phyloP scores from a whole-genome alignment of 1,140 invertebrate genomes.

The Laupala kohalensis region DNA sequence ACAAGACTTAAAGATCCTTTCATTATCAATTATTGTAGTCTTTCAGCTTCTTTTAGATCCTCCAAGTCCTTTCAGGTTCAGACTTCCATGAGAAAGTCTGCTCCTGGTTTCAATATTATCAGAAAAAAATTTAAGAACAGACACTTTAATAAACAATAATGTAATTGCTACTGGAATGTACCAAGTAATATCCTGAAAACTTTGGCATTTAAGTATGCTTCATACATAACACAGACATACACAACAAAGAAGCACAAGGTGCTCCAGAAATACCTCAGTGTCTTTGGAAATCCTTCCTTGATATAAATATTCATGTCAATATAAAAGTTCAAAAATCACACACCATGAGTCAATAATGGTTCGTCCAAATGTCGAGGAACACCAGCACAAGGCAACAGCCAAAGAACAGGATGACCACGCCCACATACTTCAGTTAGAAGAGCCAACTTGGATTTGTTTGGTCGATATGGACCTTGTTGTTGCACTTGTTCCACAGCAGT shows the following conservation, averaged over 20 bases:
- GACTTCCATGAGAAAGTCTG: too few relatives aligned
- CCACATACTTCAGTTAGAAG: conserved; percentile 71
- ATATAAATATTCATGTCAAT: background rate
- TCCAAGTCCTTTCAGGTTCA: too few relatives aligned
- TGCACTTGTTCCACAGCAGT: conserved; percentile 69
- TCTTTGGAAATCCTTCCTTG: background rate
- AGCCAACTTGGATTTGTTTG: conserved; percentile 49
- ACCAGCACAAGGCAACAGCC: conserved; percentile 46
- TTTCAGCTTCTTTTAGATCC: too few relatives aligned
- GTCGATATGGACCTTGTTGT: conserved; percentile 49
- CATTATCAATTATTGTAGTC: too few relatives aligned
- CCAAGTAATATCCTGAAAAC: background rate
- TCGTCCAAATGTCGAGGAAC: conserved; percentile 1
- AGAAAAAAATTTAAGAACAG: too few relatives aligned
- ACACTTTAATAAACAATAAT: too few relatives aligned
- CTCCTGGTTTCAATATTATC: too few relatives aligned
- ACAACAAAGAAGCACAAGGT: background rate
- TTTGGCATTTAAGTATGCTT: background rate
- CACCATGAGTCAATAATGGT: conserved; percentile 6
- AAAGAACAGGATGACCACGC: conserved; percentile 48
- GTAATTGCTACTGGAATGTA: background rate
- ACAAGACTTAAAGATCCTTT: too few relatives aligned
- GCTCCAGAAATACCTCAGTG: background rate
- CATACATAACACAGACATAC: background rate
- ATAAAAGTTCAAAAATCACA: background rate